phyloP scores from a whole-genome alignment of 37 sponge, comb jelly and placozoan species.

The Beroe ovata region DNA sequence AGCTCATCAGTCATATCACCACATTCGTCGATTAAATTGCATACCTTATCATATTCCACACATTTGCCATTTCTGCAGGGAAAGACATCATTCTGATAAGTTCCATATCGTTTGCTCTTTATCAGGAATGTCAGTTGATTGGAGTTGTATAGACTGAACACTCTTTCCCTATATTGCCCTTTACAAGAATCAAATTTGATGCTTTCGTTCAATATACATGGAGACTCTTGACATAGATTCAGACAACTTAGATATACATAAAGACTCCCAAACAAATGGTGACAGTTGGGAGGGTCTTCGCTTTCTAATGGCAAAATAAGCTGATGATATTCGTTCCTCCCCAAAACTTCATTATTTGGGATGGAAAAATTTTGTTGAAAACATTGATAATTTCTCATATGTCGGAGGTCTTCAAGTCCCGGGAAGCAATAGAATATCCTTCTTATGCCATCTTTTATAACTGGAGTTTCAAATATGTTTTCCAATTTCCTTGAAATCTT shows the following conservation, averaged over 20 bases:
- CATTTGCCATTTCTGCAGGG: not conserved
- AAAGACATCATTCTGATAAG: slow-evolving; percentile 17
- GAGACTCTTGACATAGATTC: not conserved
- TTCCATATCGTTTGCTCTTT: not conserved
- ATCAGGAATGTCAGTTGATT: not conserved
- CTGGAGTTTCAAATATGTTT: not conserved
- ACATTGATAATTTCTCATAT: not conserved
- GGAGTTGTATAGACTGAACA: not conserved
- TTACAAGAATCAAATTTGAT: not conserved
- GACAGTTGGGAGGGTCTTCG: not conserved
- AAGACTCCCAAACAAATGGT: not conserved
- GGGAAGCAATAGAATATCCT: not conserved
- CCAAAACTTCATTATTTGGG: not conserved
- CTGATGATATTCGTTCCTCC: not conserved
- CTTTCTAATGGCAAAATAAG: not conserved
- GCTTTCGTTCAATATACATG: not conserved
- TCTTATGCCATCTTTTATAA: not conserved
- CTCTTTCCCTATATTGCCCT: not conserved
- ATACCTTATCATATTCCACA: not conserved
- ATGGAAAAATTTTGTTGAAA: not conserved
- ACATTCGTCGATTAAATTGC: not conserved
- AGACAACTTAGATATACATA: slow-evolving; percentile 4
- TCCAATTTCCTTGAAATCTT: not conserved
- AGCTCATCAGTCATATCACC: not conserved
- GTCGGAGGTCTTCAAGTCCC: not conserved